Conservation (phyloP, 2,113 vertebrate species). For the Salvelinus namaycush region DNA sequence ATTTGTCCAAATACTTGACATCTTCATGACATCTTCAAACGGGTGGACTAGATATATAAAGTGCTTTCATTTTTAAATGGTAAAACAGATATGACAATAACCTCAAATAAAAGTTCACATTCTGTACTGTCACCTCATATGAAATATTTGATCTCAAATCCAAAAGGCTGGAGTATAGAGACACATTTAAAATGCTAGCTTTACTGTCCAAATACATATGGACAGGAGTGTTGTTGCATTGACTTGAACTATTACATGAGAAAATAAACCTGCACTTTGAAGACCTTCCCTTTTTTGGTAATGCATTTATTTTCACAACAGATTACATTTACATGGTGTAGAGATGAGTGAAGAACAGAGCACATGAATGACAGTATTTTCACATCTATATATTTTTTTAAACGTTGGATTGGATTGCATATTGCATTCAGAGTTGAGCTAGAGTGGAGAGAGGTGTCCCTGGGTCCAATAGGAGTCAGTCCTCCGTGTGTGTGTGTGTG, state of each 20-base stretch:
- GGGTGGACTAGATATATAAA: too few species aligned
- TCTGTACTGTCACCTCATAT: too few species aligned
- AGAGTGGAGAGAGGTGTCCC: constrained; percentile 49
- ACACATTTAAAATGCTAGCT: too few species aligned
- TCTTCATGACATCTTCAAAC: too few species aligned
- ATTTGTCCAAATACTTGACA: too few species aligned
- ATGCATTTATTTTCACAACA: constrained; percentile 90
- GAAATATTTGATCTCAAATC: too few species aligned
- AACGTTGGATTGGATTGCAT: constrained; percentile 42
- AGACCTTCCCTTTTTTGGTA: constrained; percentile 50
- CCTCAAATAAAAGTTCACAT: too few species aligned
- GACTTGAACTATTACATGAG: constrained; percentile 6
- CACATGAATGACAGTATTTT: constrained; percentile 51
- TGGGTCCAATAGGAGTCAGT: constrained; percentile 17
- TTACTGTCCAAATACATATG: too few species aligned
- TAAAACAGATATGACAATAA: too few species aligned
- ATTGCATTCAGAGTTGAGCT: constrained; percentile 55
- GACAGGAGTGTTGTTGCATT: background rate
- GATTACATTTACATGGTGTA: constrained; percentile 86
- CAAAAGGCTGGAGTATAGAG: too few species aligned
- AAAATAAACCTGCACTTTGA: constrained; percentile 17
- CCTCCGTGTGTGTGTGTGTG: background rate
- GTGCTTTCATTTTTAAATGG: too few species aligned
- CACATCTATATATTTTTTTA: constrained; percentile 1
- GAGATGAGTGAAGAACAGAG: constrained; percentile 78